A percentile compares a stretch with the other conserved stretches of the same genome.
Conservation (phyloP, 2,888 invertebrate species). For the Caenorhabditis afra region DNA sequence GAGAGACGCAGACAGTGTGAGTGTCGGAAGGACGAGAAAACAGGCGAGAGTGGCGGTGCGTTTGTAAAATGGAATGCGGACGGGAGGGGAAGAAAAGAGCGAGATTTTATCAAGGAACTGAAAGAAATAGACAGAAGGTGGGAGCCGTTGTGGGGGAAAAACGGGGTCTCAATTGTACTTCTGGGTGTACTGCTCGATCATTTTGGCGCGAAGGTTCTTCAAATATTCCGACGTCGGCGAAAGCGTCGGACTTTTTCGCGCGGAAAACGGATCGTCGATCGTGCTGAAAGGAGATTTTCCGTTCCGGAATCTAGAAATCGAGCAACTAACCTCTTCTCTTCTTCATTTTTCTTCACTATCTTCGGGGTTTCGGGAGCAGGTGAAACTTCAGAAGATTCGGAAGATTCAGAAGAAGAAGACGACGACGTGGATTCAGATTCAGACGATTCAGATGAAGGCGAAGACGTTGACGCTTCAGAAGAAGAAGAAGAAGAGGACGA, state of each 20-base stretch:
- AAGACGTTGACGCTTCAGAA: slow-evolving; percentile 11
- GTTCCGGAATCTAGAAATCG: too few species aligned
- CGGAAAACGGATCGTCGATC: slow-evolving; percentile 44
- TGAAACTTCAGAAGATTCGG: not conserved
- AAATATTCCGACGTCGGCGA: slow-evolving; percentile 34
- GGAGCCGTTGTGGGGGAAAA: too few species aligned
- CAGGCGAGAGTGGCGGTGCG: too few species aligned
- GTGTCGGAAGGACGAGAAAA: too few species aligned
- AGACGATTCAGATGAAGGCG: slow-evolving; percentile 5
- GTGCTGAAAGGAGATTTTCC: too few species aligned
- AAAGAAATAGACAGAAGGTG: not conserved
- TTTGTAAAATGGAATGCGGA: too few species aligned
- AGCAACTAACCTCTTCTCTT: too few species aligned
- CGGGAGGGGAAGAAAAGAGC: too few species aligned
- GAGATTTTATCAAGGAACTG: not conserved
- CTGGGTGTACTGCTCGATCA: slow-evolving; percentile 18
- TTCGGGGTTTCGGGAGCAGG: not conserved
- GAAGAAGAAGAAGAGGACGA: too few species aligned
- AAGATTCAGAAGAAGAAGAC: slow-evolving; percentile 1
- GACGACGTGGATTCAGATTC: not conserved
- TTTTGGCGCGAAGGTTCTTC: not conserved
- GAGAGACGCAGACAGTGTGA: too few species aligned
- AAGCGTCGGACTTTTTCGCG: slow-evolving; percentile 9
- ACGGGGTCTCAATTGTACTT: slow-evolving; percentile 2
- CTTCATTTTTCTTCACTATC: slow-evolving; percentile 7